phyloP scores from a whole-genome alignment of 2,888 invertebrate species.

The Cosmia pyralina region DNA sequence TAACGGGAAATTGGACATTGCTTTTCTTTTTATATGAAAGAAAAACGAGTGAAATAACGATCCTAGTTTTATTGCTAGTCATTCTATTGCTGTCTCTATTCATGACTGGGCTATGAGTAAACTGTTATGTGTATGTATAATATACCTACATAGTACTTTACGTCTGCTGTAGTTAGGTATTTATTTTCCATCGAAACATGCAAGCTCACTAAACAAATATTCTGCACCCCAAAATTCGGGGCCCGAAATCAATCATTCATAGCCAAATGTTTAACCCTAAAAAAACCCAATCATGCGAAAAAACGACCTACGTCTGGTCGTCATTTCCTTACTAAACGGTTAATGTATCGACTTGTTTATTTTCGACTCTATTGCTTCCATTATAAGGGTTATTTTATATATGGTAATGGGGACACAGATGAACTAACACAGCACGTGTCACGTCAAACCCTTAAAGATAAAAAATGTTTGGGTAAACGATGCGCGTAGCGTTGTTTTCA shows the following conservation, averaged over 20 bases:
- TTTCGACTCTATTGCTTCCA: conserved; percentile 53
- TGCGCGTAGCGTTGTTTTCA: conserved; percentile 71
- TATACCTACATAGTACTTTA: not conserved
- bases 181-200: conserved; percentile 34
- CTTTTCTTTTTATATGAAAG: conserved; percentile 34
- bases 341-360: conserved; percentile 70
- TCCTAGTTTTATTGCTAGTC: conserved; percentile 14
- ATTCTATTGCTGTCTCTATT: conserved; percentile 8
- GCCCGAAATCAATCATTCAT: conserved; percentile 66
- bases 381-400: conserved; percentile 60
- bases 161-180: not conserved
- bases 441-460: conserved; percentile 70
- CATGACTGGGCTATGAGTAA: not conserved
- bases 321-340: conserved; percentile 82
- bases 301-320: conserved; percentile 82
- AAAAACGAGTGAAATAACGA: conserved; percentile 17
- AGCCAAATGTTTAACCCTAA: conserved; percentile 75
- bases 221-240: conserved; percentile 49
- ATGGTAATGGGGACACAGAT: conserved; percentile 60
- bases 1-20: conserved; percentile 37
- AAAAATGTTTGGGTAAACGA: conserved; percentile 74
- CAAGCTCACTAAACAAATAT: conserved; percentile 54
- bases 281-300: conserved; percentile 85
- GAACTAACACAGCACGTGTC: conserved; percentile 75
- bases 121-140: not conserved